These are phyloP conservation scores for Melopsittacus undulatus DNA, from an alignment of 2,797 vertebrate genomes.

Conservation along the genomic window DNA sequence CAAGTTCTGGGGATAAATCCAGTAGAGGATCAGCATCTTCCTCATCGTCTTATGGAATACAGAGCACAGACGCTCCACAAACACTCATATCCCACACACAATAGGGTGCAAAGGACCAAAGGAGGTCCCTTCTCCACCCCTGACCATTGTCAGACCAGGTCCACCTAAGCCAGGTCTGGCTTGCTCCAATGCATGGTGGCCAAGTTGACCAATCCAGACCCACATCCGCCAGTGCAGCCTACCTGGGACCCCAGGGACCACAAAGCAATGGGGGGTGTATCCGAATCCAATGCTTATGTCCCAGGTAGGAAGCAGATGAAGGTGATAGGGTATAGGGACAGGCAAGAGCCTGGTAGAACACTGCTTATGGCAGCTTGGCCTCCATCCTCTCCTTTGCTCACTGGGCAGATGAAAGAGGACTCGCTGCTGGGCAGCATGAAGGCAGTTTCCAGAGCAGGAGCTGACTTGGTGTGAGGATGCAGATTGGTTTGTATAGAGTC, in stretches of 20 bases:
- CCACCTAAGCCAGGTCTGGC: neutral
- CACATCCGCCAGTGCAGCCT: too few species aligned
- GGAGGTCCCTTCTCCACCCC: neutral
- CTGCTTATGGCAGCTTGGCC: neutral
- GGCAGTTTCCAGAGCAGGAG: neutral
- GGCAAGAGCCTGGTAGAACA: neutral
- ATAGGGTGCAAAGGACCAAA: neutral
- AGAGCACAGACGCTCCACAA: neutral
- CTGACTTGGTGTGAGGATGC: accelerated
- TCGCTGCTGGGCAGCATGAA: accelerated
- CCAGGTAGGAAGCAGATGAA: neutral
- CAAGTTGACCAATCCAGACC: too few species aligned
- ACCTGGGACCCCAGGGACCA: too few species aligned
- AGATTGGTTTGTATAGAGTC: neutral
- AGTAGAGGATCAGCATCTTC: neutral
- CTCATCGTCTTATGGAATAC: neutral
- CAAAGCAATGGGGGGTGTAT: accelerated
- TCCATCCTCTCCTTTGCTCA: neutral
- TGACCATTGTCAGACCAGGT: accelerated
- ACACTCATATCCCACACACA: neutral
- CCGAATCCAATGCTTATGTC: neutral
- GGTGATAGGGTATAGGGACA: neutral
- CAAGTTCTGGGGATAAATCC: neutral
- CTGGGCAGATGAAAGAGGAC: neutral
- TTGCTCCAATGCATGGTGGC: neutral